Conservation (phyloP, 2,888 invertebrate species). For the Drosophila seclusa region DNA sequence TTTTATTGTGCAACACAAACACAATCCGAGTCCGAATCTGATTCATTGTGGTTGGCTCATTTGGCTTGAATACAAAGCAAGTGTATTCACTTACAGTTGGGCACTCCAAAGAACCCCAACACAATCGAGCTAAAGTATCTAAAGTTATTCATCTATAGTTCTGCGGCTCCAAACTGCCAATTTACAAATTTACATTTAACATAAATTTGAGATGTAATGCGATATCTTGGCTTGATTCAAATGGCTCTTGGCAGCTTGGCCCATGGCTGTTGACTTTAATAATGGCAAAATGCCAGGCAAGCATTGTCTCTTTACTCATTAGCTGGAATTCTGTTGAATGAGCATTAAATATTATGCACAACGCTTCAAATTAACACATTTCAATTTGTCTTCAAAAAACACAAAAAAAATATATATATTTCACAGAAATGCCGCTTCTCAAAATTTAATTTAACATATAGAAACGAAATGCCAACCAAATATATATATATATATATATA, state of each 20-base stretch:
- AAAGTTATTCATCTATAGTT: conserved; percentile 55
- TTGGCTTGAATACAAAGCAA: conserved; percentile 56
- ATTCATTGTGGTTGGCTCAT: conserved; percentile 36
- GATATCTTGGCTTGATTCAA: conserved; percentile 44
- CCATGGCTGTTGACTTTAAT: conserved; percentile 35
- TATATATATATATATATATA: conserved; percentile 14
- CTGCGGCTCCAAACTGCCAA: conserved; percentile 28
- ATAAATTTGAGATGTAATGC: conserved; percentile 59
- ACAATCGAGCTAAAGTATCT: conserved; percentile 30
- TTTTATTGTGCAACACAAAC: conserved; percentile 53
- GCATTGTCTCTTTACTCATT: conserved; percentile 20
- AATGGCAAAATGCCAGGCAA: conserved; percentile 2
- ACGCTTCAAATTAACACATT: conserved; percentile 69
- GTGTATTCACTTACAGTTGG: conserved; percentile 27
- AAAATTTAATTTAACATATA: conserved; percentile 47
- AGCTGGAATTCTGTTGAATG: conserved; percentile 18
- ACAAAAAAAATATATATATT: conserved; percentile 19
- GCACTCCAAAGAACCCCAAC: conserved; percentile 9
- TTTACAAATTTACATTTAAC: conserved; percentile 66
- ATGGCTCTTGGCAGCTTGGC: conserved; percentile 58
- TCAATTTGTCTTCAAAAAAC: conserved; percentile 65
- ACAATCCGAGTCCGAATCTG: not conserved
- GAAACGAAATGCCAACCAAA: conserved; percentile 31
- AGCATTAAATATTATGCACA: conserved; percentile 57
- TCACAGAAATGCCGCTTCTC: conserved; percentile 40